Percentiles rank a stretch among this genome's conserved stretches.
Conservation (phyloP, 2,888 invertebrate genomes). For the Brachypalpus laphriformis region DNA sequence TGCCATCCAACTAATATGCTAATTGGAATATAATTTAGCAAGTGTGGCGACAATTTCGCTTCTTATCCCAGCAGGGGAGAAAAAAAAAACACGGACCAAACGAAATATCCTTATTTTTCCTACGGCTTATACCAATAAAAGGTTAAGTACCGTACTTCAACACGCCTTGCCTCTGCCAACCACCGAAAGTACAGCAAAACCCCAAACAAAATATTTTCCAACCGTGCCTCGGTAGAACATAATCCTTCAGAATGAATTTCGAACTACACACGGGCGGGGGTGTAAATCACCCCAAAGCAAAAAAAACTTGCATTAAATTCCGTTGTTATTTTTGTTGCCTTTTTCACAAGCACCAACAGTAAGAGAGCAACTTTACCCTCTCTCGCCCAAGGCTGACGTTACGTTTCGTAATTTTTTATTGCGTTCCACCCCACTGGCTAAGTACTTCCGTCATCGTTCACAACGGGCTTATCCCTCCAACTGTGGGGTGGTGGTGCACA, state of each 20-base stretch:
- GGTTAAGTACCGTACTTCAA: constrained; percentile 71
- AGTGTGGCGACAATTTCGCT: constrained; percentile 66
- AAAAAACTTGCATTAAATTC: constrained; percentile 71
- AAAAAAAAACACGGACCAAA: constrained; percentile 41
- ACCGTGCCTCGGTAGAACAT: constrained; percentile 33
- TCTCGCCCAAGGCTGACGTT: constrained; percentile 20
- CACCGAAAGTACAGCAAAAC: constrained; percentile 40
- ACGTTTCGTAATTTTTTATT: constrained; percentile 74
- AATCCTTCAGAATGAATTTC: constrained; percentile 61
- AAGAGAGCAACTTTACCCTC: constrained; percentile 11
- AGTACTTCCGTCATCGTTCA: constrained; percentile 73
- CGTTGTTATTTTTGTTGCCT: constrained; percentile 62
- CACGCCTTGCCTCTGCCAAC: constrained; percentile 44
- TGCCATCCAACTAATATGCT: constrained; percentile 61
- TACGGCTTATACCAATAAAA: constrained; percentile 68
- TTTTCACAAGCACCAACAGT: constrained; percentile 26
- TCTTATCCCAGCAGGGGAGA: constrained; percentile 19
- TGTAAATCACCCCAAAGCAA: constrained; percentile 40
- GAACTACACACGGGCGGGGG: constrained; percentile 17
- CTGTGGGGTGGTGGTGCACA: constrained; percentile 1
- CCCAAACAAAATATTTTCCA: constrained; percentile 56
- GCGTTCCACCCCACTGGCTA: constrained; percentile 74
- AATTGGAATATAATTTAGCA: constrained; percentile 73
- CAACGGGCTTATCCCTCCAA: constrained; percentile 54
- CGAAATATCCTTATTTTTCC: constrained; percentile 44